Conservation (phyloP, 30 jellyfish, hydroid and myxozoan species). For the Aurelia aurita complex sp. Pacific region DNA sequence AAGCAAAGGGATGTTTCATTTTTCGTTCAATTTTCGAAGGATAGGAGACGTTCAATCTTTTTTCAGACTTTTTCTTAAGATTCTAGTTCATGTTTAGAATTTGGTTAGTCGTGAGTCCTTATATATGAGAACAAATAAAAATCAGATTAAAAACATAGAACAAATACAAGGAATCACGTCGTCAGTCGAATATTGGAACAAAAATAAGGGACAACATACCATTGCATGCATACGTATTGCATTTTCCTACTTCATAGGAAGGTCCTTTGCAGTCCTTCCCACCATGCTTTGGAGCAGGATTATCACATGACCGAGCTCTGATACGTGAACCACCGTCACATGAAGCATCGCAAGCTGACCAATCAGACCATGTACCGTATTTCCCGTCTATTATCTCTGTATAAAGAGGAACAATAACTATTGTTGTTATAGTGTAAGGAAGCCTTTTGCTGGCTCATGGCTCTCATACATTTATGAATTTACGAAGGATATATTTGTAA, state of each 20-base stretch:
- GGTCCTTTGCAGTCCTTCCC: constrained; percentile 69
- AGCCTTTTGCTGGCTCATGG: too few species aligned
- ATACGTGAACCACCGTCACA: constrained; percentile 74
- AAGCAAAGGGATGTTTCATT: too few species aligned
- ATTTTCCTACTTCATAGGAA: constrained; percentile 17
- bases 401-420: too few species aligned
- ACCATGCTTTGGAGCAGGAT: constrained; percentile 68
- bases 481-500: too few species aligned
- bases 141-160: too few species aligned
- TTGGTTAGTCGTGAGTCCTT: not conserved
- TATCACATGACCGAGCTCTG: constrained; percentile 65
- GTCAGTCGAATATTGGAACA: not conserved
- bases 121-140: too few species aligned
- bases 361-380: constrained; percentile 70
- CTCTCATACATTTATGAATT: too few species aligned
- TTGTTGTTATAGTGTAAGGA: too few species aligned
- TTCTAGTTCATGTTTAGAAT: not conserved
- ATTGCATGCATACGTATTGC: constrained; percentile 58
- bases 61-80: too few species aligned
- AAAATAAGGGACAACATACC: constrained; percentile 4
- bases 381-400: constrained; percentile 28
- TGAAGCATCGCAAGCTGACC: constrained; percentile 55
- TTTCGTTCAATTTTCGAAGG: not conserved
- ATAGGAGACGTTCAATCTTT: not conserved
- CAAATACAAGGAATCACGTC: too few species aligned